These are phyloP conservation scores for Poecilia wingei DNA, from an alignment of 2,797 vertebrate genomes.

Conservation along the genomic window DNA sequence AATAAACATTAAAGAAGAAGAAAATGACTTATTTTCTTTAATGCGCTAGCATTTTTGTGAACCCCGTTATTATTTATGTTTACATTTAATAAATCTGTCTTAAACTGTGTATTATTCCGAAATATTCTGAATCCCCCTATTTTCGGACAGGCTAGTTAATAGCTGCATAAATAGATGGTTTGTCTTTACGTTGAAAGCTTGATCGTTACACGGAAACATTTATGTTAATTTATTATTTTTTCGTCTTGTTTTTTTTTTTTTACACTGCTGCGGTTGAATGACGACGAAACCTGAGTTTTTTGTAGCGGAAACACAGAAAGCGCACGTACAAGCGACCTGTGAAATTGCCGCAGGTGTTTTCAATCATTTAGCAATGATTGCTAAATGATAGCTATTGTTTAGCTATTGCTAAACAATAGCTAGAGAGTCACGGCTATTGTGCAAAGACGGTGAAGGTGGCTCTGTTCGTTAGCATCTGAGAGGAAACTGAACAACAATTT, in stretches of 20 bases:
- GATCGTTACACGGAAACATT: background rate
- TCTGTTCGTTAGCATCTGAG: constrained; percentile 21
- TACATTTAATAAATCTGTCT: accelerated
- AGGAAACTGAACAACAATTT: background rate
- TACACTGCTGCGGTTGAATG: background rate
- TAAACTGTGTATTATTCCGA: background rate
- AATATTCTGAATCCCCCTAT: background rate
- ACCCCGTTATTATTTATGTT: background rate
- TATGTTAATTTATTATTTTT: no score
- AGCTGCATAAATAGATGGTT: background rate
- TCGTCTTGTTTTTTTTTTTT: background rate
- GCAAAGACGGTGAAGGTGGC: constrained; percentile 21
- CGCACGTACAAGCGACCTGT: background rate
- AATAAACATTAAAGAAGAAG: background rate
- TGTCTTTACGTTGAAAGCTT: background rate
- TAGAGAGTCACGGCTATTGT: constrained; percentile 9
- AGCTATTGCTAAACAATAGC: no score
- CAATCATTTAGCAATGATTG: constrained; percentile 23
- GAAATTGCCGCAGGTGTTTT: constrained; percentile 45
- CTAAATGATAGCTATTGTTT: no score
- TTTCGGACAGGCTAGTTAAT: background rate
- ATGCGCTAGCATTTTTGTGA: background rate
- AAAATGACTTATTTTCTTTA: background rate
- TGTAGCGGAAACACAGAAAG: background rate
- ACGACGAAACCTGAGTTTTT: background rate